Percentiles rank a stretch among this genome's conserved stretches.
These are phyloP conservation scores for Thryonomys swinderianus DNA, from an alignment of 2,113 vertebrate genomes.

Conservation along the genomic window DNA sequence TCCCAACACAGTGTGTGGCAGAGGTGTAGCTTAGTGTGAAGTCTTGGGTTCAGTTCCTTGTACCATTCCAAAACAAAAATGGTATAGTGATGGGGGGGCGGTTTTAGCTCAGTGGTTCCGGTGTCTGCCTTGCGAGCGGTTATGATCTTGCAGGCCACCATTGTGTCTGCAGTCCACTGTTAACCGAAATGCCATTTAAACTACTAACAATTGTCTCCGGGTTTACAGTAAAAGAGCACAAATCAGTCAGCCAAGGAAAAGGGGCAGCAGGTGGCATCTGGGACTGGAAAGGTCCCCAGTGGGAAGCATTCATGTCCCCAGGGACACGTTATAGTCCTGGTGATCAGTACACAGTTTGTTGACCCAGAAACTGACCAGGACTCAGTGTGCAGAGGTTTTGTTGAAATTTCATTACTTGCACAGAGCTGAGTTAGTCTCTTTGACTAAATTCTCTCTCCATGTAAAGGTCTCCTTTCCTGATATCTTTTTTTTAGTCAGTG, in stretches of 20 bases:
- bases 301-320: not conserved
- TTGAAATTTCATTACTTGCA: not conserved
- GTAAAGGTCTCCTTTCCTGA: not conserved
- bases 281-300: not conserved
- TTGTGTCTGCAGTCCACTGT: not conserved
- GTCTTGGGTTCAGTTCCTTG: not conserved
- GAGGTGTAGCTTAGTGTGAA: not conserved
- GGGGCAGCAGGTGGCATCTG: not conserved
- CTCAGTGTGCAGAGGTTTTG: not conserved
- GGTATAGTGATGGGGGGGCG: no score
- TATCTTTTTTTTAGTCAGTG: not conserved
- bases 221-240: not conserved
- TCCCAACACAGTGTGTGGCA: not conserved
- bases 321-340: not conserved
- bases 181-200: not conserved
- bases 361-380: not conserved
- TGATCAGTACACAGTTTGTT: no score
- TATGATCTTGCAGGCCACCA: not conserved
- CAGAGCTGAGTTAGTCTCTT: not conserved
- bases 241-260: not conserved
- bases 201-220: not conserved
- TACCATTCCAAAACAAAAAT: not conserved
- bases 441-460: not conserved
- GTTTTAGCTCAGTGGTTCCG: not conserved
- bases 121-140: not conserved